Base-by-base conservation (phyloP, 2,113 vertebrate species). In the Reinhardtius hippoglossoides region DNA sequence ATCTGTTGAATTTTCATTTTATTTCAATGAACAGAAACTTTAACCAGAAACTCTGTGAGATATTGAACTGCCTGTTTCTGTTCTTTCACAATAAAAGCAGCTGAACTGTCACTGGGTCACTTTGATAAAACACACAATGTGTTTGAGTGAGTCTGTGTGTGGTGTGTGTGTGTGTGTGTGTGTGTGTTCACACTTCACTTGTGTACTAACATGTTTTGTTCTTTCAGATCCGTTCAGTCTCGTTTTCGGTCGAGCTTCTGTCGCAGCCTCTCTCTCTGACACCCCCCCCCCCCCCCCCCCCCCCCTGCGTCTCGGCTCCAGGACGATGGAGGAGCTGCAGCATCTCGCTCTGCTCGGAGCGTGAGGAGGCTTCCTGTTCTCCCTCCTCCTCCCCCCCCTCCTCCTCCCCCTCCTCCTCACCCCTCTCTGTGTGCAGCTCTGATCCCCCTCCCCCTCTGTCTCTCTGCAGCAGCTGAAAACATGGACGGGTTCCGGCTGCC, bases 401-500 rank as follows among this genome's bases (percentile, higher is more conserved):
- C 14, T 40, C 71, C 44, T n/a, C 37, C 24, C 9, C 52, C 16
- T 15, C 52, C 14, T 40, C 71, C 44, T n/a, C 54, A 2, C 31
- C 1, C n/a, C 10, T 46, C 31, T n/a, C n/a, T 31, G 63, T 24
- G 57, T 67, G 54, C 59, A 13, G 35, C 61, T 12, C 26, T 37
- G n/a, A 15, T 52, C 50, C 40, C 61, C 37, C 20, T 18, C 9
- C 54, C 58, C 13, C 3, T 9, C 35, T 20, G 0, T 63, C 60
- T 63, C 8, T 67, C 78, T 65, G 75, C 81, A 56, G 71, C 63
- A 21, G 35, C 54, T 31, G 62, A 44, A 31, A 83, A 73, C 83
- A 92, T 94, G 92, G 92, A 94, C 14, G 90, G 87, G 61, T 61
- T 92, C 52, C 91, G 88, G 24, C 88, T 94, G 62, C 92, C 93